Evolutionary conservation across 2,113 vertebrate species (phyloP).

Genomic region (Apodemus sylvaticus): DNA sequence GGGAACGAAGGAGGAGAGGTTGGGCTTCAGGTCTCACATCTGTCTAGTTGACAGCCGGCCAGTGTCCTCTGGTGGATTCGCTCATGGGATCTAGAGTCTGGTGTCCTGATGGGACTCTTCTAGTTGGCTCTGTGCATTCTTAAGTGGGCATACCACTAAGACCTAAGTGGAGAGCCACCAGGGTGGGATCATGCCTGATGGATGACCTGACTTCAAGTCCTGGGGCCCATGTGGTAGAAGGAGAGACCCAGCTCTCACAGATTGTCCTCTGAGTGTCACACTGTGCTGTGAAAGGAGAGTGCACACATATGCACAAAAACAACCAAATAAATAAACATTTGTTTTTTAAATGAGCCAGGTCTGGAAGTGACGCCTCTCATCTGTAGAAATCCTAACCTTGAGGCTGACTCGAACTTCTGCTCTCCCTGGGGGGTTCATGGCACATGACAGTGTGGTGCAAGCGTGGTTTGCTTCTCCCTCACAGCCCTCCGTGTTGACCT

Average conservation of each 20-base stretch:
- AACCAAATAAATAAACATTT: neutral
- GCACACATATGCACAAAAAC: neutral
- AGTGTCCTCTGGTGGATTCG: neutral
- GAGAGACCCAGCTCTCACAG: neutral
- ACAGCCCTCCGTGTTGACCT: conserved; percentile 90
- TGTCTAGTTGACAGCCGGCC: neutral
- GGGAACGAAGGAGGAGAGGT: neutral
- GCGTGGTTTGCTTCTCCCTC: neutral
- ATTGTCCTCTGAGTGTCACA: neutral
- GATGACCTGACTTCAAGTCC: neutral
- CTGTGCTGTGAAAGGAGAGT: neutral
- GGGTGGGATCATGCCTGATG: neutral
- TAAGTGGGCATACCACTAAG: rapidly evolving
- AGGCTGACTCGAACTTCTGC: rapidly evolving
- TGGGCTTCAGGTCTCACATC: neutral
- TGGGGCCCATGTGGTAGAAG: neutral
- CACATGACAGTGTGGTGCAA: rapidly evolving
- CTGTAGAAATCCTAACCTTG: neutral
- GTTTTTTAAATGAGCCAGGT: neutral
- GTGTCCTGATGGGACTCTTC: rapidly evolving
- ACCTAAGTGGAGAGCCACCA: neutral
- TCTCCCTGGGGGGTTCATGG: rapidly evolving
- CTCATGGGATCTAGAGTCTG: rapidly evolving
- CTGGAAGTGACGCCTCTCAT: neutral
- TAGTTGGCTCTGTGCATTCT: neutral